A percentile compares a stretch with the other conserved stretches of the same genome.
phyloP scores from a whole-genome alignment of 2,113 vertebrate genomes.

The Pseudorasbora parva region DNA sequence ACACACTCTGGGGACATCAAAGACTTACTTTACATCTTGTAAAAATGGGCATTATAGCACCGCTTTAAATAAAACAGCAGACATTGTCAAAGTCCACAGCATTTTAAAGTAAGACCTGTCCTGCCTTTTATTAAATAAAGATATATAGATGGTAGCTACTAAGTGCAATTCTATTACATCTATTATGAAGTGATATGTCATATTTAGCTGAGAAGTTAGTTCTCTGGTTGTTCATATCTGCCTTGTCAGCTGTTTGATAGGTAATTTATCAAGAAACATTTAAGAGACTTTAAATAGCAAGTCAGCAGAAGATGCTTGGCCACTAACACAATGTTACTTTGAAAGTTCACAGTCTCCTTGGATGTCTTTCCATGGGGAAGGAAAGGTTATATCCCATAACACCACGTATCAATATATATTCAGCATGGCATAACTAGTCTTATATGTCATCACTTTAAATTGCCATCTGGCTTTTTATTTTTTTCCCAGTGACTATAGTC shows the following conservation, averaged over 20 bases:
- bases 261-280: constrained; percentile 51
- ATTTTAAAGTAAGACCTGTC: neutral
- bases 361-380: neutral
- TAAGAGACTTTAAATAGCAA: constrained; percentile 55
- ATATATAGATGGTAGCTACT: neutral
- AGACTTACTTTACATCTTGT: no score
- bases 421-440: constrained; percentile 1
- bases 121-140: neutral
- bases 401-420: constrained; percentile 9
- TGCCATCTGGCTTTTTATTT: constrained; percentile 21
- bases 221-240: constrained; percentile 2
- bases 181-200: constrained; percentile 34
- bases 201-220: constrained; percentile 37
- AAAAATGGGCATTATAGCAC: no score
- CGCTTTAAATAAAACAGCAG: neutral
- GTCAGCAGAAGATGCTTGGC: constrained; percentile 33
- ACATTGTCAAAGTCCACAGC: neutral
- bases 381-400: constrained; percentile 36
- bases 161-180: constrained; percentile 16
- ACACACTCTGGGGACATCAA: no score
- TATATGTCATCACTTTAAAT: constrained; percentile 9
- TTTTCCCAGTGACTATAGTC: neutral
- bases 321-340: constrained; percentile 41
- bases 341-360: constrained; percentile 51
- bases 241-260: constrained; percentile 6